phyloP scores from a whole-genome alignment of 2,888 invertebrate species.

The Diadromus collaris region DNA sequence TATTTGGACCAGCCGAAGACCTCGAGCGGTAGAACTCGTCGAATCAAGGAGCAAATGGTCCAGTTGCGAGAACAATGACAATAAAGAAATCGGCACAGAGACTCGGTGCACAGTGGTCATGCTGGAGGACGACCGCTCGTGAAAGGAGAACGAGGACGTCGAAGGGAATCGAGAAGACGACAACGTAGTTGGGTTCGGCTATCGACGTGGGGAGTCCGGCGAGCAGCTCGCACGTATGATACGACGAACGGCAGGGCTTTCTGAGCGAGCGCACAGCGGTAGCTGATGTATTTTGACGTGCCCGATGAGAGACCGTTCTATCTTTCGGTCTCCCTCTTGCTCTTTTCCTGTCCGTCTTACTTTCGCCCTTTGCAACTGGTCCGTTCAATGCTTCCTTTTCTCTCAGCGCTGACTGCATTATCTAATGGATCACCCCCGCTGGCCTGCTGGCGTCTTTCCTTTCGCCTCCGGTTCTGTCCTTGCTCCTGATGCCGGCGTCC shows the following conservation, averaged over 20 bases:
- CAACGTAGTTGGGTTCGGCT: slow-evolving; percentile 48
- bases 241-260: slow-evolving; percentile 69
- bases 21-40: neutral
- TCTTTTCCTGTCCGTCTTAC: slow-evolving; percentile 47
- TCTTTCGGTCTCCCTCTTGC: slow-evolving; percentile 58
- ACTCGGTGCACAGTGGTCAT: slow-evolving; percentile 17
- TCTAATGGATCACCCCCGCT: slow-evolving; percentile 71
- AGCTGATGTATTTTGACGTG: slow-evolving; percentile 79
- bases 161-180: slow-evolving; percentile 37
- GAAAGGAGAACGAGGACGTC: slow-evolving; percentile 58
- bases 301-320: slow-evolving; percentile 71
- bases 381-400: slow-evolving; percentile 82
- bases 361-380: slow-evolving; percentile 61
- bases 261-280: slow-evolving; percentile 78
- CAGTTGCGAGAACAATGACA: slow-evolving; percentile 17
- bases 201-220: slow-evolving; percentile 77
- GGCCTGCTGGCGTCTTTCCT: slow-evolving; percentile 56
- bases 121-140: neutral
- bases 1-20: slow-evolving; percentile 14
- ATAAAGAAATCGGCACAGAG: slow-evolving; percentile 16
- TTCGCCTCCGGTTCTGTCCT: slow-evolving; percentile 48
- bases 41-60: neutral
- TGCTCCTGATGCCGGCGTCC: slow-evolving; percentile 21
- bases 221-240: slow-evolving; percentile 47
- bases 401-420: slow-evolving; percentile 78